Evolutionary conservation across 2,113 vertebrate species (phyloP), one percentile per base, ranked within the genome.

Genomic region (Prinia subflava): DNA sequence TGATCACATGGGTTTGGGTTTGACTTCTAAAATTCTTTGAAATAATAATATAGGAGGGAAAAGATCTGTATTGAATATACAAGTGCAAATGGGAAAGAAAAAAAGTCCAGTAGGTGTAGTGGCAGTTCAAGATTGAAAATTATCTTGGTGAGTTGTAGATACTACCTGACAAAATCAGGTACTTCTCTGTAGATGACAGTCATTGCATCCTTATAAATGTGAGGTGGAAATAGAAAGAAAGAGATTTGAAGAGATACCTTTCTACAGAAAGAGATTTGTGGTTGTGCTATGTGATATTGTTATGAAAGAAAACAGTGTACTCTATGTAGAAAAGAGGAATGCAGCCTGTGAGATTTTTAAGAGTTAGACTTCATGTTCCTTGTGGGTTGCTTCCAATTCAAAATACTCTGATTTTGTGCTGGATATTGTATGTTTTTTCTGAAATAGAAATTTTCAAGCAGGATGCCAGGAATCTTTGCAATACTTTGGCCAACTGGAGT

Each of bases 271-370:
- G 20, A 50, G 60, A 37, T 39, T 39, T 47, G 23, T 77, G 68
- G 25, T n/a, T 0, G 0, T 87, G 30, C 56, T 59, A 27, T 62
- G n/a, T 74, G 7, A 6, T 44, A 21, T 8, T 81, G 28, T 49
- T 59, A 27, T 11, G 44, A 67, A 71, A 55, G 28, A 39, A 33
- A 44, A 31, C 39, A 33, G 15, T 17, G 5, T 8, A 7, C 15
- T 46, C 6, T 13, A 0, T 35, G 24, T 3, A 41, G 39, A 23
- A 49, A 23, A 47, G 46, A 47, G 31, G 18, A 82, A 3, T 11
- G 19, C 62, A 64, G 62, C 21, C 49, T 83, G 16, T 76, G 53
- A 71, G 35, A 33, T 42, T 24, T 89, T 86, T 59, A 19, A 57
- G 22, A 52, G 18, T 19, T 60, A 23, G 37, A 60, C 18, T 37